Evolutionary conservation across 2,888 invertebrate genomes (phyloP).

Genomic region (Drosophila histrio): DNA sequence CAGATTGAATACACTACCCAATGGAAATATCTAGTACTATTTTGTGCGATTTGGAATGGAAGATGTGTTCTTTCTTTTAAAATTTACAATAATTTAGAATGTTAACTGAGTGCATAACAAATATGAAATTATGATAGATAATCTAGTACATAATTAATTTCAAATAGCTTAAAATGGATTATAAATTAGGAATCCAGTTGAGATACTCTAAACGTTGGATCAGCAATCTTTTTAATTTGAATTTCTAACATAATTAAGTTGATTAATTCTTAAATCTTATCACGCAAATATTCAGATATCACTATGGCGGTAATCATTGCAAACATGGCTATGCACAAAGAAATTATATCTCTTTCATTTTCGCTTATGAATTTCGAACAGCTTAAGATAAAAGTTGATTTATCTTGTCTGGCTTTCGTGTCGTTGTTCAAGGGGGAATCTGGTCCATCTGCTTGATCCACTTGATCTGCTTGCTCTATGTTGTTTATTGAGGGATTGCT

Average conservation of each 20-base stretch:
- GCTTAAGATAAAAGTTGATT: not conserved
- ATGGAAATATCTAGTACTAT: not conserved
- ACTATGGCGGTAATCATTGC: not conserved
- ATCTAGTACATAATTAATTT: not conserved
- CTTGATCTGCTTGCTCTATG: conserved; percentile 6
- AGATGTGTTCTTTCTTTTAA: not conserved
- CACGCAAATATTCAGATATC: not conserved
- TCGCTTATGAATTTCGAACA: conserved; percentile 11
- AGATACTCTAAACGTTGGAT: too few species aligned
- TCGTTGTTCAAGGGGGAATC: not conserved
- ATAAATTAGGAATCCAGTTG: too few species aligned
- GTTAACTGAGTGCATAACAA: not conserved
- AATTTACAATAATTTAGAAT: not conserved
- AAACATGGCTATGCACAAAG: not conserved
- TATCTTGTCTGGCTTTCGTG: not conserved
- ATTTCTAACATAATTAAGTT: not conserved
- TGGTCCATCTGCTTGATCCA: not conserved
- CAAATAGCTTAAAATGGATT: not conserved
- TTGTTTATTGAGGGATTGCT: not conserved
- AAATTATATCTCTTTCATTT: not conserved
- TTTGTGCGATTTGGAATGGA: too few species aligned
- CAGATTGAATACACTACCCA: not conserved
- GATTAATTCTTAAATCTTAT: not conserved
- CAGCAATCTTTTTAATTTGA: too few species aligned
- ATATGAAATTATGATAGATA: not conserved